These are phyloP conservation scores for Nemapogon koenigi DNA, from an alignment of 2,888 invertebrate genomes.

Conservation along the genomic window DNA sequence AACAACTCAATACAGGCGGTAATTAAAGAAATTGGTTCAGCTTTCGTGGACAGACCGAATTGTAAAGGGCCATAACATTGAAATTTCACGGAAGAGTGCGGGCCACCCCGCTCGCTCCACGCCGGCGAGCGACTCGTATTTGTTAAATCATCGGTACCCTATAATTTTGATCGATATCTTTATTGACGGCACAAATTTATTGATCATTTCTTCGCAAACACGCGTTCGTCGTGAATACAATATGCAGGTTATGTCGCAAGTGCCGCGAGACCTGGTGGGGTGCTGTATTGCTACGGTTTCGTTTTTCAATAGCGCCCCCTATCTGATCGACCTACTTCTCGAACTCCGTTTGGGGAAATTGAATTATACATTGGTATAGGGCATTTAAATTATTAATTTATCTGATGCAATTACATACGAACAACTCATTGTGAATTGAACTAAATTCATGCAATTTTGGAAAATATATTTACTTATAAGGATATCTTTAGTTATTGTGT, in stretches of 20 bases:
- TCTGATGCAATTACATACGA: slow-evolving; percentile 6
- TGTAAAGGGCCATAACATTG: slow-evolving; percentile 46
- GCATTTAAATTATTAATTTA: slow-evolving; percentile 7
- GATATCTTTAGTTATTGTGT: no score
- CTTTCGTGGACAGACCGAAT: slow-evolving; percentile 42
- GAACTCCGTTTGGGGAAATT: slow-evolving; percentile 40
- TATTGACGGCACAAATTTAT: slow-evolving; percentile 60
- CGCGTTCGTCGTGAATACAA: slow-evolving; percentile 46
- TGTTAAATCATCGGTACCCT: slow-evolving; percentile 62
- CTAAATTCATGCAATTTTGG: no score
- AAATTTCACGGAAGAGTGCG: slow-evolving; percentile 51
- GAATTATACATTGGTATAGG: slow-evolving; percentile 31
- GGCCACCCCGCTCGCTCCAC: slow-evolving; percentile 47
- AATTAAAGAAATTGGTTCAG: slow-evolving; percentile 54
- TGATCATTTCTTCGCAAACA: slow-evolving; percentile 59
- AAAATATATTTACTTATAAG: no score
- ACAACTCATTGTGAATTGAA: slow-evolving; percentile 5
- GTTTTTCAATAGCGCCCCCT: slow-evolving; percentile 57
- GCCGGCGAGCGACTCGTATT: slow-evolving; percentile 51
- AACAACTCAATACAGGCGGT: slow-evolving; percentile 38
- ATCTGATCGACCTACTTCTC: slow-evolving; percentile 55
- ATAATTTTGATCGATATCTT: slow-evolving; percentile 66
- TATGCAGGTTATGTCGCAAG: slow-evolving; percentile 46
- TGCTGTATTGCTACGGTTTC: slow-evolving; percentile 54
- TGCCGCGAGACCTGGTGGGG: slow-evolving; percentile 33